Conservation (phyloP, 1,140 invertebrate genomes). For the Teleogryllus occipitalis region DNA sequence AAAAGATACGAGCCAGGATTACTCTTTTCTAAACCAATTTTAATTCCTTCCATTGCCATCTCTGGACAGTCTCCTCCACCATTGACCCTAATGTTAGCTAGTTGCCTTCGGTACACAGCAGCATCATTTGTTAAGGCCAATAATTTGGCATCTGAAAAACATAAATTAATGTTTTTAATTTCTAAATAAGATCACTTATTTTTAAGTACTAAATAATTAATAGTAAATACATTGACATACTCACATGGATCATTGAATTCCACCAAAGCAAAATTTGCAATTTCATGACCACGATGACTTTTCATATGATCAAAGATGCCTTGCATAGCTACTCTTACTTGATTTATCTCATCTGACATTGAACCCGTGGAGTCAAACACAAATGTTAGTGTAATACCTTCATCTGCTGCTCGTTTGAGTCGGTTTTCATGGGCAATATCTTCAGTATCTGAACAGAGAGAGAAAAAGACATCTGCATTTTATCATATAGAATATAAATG, state of each 20-base stretch:
- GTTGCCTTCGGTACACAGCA: constrained; percentile 44
- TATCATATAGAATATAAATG: too few species aligned
- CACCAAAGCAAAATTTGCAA: constrained; percentile 66
- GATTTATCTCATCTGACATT: constrained; percentile 61
- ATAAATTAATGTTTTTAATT: constrained; percentile 5
- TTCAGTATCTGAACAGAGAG: too few species aligned
- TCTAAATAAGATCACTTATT: not conserved
- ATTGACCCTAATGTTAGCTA: constrained; percentile 49
- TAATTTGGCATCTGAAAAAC: constrained; percentile 48
- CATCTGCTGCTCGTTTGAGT: too few species aligned
- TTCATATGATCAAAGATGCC: constrained; percentile 56
- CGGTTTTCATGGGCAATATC: too few species aligned
- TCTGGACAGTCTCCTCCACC: constrained; percentile 71
- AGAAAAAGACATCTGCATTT: too few species aligned
- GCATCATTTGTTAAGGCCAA: constrained; percentile 52
- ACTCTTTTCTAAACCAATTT: constrained; percentile 51
- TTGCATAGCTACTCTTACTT: constrained; percentile 51
- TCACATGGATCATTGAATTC: constrained; percentile 67
- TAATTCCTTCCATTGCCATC: constrained; percentile 55
- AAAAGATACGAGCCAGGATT: constrained; percentile 60
- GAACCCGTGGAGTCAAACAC: constrained; percentile 71
- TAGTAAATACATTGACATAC: not conserved
- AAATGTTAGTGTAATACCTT: constrained; percentile 45
- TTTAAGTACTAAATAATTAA: not conserved
- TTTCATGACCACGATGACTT: constrained; percentile 47